These are phyloP conservation scores for Anneissia japonica DNA, from an alignment of 35 echinoderm and acorn worm genomes.

Conservation along the genomic window DNA sequence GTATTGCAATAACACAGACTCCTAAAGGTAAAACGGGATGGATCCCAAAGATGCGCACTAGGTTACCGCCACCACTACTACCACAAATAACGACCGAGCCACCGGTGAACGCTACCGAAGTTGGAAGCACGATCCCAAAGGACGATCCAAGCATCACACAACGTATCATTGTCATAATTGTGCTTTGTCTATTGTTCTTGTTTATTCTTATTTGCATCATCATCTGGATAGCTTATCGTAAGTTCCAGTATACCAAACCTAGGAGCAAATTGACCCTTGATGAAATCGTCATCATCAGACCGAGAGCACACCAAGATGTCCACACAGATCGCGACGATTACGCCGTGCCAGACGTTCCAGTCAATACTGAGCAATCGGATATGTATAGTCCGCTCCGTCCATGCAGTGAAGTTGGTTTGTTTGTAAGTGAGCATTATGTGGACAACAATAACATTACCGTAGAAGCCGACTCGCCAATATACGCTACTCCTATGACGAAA, in stretches of 20 bases:
- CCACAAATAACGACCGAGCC: background rate
- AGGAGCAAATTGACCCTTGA: background rate
- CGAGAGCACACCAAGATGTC: background rate
- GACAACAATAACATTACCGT: background rate
- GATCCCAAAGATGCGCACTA: background rate
- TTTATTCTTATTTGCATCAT: background rate
- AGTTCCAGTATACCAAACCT: background rate
- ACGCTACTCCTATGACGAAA: background rate
- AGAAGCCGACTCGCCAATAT: background rate
- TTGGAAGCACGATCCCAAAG: background rate
- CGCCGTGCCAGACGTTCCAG: background rate
- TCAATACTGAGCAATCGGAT: background rate
- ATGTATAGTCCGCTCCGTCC: background rate
- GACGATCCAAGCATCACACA: background rate
- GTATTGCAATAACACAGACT: background rate
- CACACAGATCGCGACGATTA: background rate
- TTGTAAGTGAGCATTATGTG: background rate
- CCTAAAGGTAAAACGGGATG: background rate
- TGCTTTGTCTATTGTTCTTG: background rate
- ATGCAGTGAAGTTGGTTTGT: background rate
- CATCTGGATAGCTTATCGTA: background rate
- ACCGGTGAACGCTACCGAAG: background rate
- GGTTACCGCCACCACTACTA: background rate
- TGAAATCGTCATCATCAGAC: background rate
- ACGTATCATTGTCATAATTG: background rate